Conservation (phyloP, 2,797 vertebrate genomes). For the Rhabdomys pumilio region DNA sequence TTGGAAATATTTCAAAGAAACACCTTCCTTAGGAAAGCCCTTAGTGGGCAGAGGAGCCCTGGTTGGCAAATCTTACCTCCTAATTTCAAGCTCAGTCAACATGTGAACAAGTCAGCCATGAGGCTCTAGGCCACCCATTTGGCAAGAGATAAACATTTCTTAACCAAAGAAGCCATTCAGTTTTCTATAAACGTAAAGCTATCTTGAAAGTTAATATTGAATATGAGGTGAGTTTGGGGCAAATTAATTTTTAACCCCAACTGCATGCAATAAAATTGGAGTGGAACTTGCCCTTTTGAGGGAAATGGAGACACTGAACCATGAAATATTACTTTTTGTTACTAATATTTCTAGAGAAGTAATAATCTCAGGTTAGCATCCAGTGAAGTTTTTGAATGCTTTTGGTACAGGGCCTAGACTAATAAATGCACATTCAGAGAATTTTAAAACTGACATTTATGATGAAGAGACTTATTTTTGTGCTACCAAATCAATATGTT, state of each 20-base stretch:
- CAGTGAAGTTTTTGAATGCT: not conserved
- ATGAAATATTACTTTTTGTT: constrained; percentile 35
- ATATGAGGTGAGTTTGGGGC: constrained; percentile 58
- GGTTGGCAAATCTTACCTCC: not conserved
- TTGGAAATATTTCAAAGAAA: not conserved
- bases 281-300: constrained; percentile 69
- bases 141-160: not conserved
- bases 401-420: not conserved
- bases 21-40: rapidly evolving
- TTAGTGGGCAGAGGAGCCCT: not conserved
- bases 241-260: constrained; percentile 73
- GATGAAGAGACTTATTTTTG: not conserved
- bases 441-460: not conserved
- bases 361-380: constrained; percentile 42
- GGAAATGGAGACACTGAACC: constrained; percentile 69
- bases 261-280: not conserved
- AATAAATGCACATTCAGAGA: not conserved
- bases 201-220: constrained; percentile 78
- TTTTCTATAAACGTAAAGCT: constrained; percentile 66
- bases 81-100: not conserved
- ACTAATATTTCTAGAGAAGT: constrained; percentile 7
- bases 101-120: not conserved
- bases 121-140: not conserved
- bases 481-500: no score
- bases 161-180: constrained; percentile 55